Percentiles rank a stretch among this genome's conserved stretches.
These are phyloP conservation scores for Pantherophis alleghaniensis DNA, from an alignment of 2,797 vertebrate genomes.

Conservation along the genomic window DNA sequence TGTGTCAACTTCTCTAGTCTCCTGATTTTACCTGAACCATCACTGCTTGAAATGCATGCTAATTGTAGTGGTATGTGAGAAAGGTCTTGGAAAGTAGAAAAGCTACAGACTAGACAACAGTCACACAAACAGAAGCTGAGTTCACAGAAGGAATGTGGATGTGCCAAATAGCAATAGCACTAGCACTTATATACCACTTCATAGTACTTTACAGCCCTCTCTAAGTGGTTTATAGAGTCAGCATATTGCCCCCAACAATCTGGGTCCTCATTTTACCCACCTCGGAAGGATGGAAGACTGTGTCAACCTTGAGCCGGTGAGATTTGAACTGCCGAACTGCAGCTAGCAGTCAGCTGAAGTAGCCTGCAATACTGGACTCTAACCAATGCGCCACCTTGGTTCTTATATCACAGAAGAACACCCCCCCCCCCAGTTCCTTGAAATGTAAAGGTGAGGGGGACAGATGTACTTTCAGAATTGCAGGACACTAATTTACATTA, in stretches of 20 bases:
- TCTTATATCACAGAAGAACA: neutral
- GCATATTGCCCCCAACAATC: too few species aligned
- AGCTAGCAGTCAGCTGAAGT: too few species aligned
- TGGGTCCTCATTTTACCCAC: too few species aligned
- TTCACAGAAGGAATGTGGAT: neutral
- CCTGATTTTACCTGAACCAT: neutral
- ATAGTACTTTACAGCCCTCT: too few species aligned
- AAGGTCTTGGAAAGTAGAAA: neutral
- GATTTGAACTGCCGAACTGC: too few species aligned
- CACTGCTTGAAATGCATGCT: neutral
- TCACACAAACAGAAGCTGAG: neutral
- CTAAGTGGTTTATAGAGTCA: too few species aligned
- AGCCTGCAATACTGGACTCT: too few species aligned
- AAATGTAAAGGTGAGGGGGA: neutral
- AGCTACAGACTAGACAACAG: neutral
- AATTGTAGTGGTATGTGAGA: neutral
- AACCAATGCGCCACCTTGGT: too few species aligned
- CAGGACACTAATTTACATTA: neutral
- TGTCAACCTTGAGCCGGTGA: too few species aligned
- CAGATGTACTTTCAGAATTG: neutral
- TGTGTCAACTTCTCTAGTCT: neutral
- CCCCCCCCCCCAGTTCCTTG: neutral
- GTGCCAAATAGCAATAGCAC: neutral
- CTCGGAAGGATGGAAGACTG: too few species aligned
- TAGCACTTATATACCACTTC: too few species aligned